phyloP scores from a whole-genome alignment of 2,888 invertebrate genomes.

The Ligdia adustata region DNA sequence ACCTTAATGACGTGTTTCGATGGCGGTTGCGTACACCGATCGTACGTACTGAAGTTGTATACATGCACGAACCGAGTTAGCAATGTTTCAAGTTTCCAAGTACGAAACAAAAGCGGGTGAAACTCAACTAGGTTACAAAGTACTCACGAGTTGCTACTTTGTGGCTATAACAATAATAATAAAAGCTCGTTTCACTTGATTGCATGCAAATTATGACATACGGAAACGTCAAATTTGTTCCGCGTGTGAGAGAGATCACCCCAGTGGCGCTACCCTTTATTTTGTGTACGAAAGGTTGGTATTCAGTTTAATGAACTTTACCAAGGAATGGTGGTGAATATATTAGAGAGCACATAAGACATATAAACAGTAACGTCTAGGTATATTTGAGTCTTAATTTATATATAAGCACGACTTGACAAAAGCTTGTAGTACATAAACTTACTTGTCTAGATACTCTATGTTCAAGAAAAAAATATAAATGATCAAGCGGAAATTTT shows the following conservation, averaged over 20 bases:
- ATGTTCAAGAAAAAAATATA: too few species aligned
- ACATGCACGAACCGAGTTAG: conserved; percentile 12
- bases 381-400: too few species aligned
- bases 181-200: conserved; percentile 53
- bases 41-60: conserved; percentile 15
- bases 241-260: conserved; percentile 54
- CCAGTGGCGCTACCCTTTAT: conserved; percentile 61
- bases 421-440: too few species aligned
- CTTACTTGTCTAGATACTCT: too few species aligned
- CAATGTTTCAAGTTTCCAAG: conserved; percentile 16
- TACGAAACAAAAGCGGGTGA: conserved; percentile 21
- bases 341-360: conserved; percentile 42
- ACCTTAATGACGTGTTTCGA: conserved; percentile 59
- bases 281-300: conserved; percentile 61
- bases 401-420: too few species aligned
- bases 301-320: conserved; percentile 61
- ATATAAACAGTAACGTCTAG: conserved; percentile 11
- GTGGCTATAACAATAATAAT: conserved; percentile 38
- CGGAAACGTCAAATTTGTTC: conserved; percentile 60
- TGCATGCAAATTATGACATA: conserved; percentile 67
- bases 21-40: conserved; percentile 26
- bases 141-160: conserved; percentile 25
- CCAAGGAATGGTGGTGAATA: conserved; percentile 60
- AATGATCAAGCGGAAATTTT: too few species aligned
- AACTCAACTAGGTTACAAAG: conserved; percentile 29